Conservation (phyloP, 2,113 vertebrate species). For the Sigmodon hispidus region DNA sequence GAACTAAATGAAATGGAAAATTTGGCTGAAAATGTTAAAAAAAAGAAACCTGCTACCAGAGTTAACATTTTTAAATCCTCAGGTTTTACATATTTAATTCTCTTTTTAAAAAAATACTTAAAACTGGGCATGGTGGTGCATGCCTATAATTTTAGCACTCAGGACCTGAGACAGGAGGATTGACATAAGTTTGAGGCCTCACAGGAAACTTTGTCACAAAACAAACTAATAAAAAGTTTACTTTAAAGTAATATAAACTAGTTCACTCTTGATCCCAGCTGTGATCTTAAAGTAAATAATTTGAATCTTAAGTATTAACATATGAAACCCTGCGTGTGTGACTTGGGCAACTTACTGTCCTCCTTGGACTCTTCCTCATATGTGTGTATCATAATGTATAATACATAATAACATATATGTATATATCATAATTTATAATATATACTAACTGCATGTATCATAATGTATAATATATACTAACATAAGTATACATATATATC, state of each 20-base stretch:
- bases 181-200: neutral
- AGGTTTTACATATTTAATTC: neutral
- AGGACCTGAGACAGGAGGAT: neutral
- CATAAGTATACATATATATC: no score
- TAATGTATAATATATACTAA: neutral
- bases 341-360: neutral
- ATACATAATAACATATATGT: neutral
- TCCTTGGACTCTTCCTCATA: neutral
- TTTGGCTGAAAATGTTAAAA: neutral
- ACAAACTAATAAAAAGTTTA: neutral
- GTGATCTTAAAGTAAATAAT: neutral
- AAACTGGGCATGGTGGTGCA: neutral
- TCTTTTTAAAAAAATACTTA: neutral
- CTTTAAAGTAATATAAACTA: slow-evolving; percentile 19
- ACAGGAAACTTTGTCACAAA: neutral
- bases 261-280: neutral
- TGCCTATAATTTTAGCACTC: neutral
- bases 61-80: slow-evolving; percentile 31
- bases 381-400: neutral
- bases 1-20: slow-evolving; percentile 14
- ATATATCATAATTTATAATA: neutral
- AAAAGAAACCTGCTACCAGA: neutral
- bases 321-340: neutral
- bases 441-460: neutral
- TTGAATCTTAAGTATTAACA: neutral